phyloP scores from a whole-genome alignment of 1,140 invertebrate species.

The Tachypleus tridentatus region DNA sequence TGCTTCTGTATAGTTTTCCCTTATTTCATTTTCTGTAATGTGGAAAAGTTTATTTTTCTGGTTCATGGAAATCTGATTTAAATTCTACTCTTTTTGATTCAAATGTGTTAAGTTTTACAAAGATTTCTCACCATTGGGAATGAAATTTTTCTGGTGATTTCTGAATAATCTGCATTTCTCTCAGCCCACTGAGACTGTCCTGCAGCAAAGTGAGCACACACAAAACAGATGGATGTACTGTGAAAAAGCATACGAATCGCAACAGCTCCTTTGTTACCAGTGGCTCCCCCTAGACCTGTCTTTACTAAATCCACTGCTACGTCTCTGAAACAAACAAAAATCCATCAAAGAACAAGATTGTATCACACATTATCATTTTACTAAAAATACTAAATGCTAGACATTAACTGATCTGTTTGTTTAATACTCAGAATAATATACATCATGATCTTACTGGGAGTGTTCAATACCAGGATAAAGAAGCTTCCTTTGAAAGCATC shows the following conservation, averaged over 20 bases:
- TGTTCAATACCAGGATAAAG: too few relatives aligned
- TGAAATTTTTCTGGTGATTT: constrained; percentile 82
- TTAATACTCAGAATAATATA: not conserved
- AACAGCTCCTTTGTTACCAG: constrained; percentile 89
- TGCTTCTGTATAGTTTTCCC: too few relatives aligned
- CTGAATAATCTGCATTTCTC: constrained; percentile 89
- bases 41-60: too few relatives aligned
- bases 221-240: constrained; percentile 89
- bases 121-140: constrained; percentile 67
- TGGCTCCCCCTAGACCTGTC: constrained; percentile 91
- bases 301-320: constrained; percentile 92
- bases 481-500: too few relatives aligned
- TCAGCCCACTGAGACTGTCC: constrained; percentile 93
- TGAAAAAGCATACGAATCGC: constrained; percentile 83
- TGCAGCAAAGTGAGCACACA: constrained; percentile 97
- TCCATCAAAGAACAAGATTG: not conserved
- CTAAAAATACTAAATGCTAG: constrained; percentile 7
- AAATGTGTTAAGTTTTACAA: too few relatives aligned
- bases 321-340: constrained; percentile 45
- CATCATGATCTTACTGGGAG: too few relatives aligned
- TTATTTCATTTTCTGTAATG: too few relatives aligned
- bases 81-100: too few relatives aligned
- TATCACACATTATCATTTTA: not conserved
- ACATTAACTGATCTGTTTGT: not conserved
- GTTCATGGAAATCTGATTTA: too few relatives aligned